Conservation (phyloP, 2,888 invertebrate species). For the Drosophila lutescens region DNA sequence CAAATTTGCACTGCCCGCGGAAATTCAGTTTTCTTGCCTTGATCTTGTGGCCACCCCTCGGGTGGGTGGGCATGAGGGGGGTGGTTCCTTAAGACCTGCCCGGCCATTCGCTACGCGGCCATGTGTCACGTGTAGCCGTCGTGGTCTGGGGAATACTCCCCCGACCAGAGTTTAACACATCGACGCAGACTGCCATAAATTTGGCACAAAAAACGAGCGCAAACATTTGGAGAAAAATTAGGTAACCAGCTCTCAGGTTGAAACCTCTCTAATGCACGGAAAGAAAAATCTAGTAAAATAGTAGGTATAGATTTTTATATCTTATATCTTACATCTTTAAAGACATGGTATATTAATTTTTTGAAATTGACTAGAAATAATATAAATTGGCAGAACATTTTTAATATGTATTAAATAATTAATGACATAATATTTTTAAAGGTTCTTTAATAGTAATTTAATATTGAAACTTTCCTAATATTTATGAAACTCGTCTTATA, state of each 20-base stretch:
- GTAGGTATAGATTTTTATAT: background rate
- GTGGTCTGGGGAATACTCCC: conserved; percentile 70
- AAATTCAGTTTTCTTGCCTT: conserved; percentile 14
- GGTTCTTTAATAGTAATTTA: too few relatives aligned
- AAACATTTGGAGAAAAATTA: conserved; percentile 38
- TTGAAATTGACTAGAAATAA: too few relatives aligned
- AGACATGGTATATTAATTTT: background rate
- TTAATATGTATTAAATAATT: background rate
- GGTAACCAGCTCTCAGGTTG: conserved; percentile 16
- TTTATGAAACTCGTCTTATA: too few relatives aligned
- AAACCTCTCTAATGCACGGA: background rate
- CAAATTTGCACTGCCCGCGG: conserved; percentile 11
- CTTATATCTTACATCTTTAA: background rate
- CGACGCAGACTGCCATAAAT: conserved; percentile 25
- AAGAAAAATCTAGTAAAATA: background rate
- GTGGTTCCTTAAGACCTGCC: conserved; percentile 7
- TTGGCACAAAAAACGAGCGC: conserved; percentile 24
- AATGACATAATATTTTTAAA: background rate
- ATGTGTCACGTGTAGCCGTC: conserved; percentile 60
- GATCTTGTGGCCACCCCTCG: conserved; percentile 41
- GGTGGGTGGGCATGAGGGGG: conserved; percentile 19
- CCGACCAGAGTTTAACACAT: conserved; percentile 38
- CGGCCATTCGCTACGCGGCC: conserved; percentile 6
- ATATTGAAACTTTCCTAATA: too few relatives aligned
- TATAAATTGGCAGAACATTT: background rate